phyloP scores from a whole-genome alignment of 35 echinoderm and acorn worm species.

The Lytechinus variegatus region DNA sequence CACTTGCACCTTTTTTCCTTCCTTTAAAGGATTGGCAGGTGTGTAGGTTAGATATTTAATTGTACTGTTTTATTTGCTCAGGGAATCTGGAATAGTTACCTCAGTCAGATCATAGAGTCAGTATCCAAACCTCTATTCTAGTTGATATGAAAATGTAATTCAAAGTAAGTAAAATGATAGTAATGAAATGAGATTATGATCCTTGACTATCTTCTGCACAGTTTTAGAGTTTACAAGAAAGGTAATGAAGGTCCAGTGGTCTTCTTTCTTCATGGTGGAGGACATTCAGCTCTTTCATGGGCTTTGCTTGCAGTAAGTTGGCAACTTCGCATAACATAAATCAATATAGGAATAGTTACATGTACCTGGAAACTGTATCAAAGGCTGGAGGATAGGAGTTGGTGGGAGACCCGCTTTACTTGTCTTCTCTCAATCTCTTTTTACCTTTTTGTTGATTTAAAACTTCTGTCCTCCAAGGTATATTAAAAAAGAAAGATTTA shows the following conservation, averaged over 20 bases:
- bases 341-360: too few species aligned
- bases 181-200: not conserved
- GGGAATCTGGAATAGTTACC: not conserved
- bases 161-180: not conserved
- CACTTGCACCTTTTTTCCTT: too few species aligned
- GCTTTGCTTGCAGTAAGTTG: constrained; percentile 87
- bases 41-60: too few species aligned
- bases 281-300: constrained; percentile 90
- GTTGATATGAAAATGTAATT: not conserved
- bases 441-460: too few species aligned
- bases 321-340: too few species aligned
- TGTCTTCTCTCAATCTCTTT: too few species aligned
- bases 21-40: too few species aligned
- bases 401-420: too few species aligned
- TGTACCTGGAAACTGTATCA: too few species aligned
- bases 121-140: not conserved
- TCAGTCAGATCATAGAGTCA: not conserved
- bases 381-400: too few species aligned
- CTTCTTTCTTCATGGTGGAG: constrained; percentile 92
- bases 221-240: constrained; percentile 82
- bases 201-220: constrained; percentile 51
- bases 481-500: too few species aligned
- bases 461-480: too few species aligned
- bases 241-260: constrained; percentile 89
- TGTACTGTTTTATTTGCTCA: not conserved